Evolutionary conservation across 2,113 vertebrate genomes (phyloP).

Genomic region (Lynx canadensis): DNA sequence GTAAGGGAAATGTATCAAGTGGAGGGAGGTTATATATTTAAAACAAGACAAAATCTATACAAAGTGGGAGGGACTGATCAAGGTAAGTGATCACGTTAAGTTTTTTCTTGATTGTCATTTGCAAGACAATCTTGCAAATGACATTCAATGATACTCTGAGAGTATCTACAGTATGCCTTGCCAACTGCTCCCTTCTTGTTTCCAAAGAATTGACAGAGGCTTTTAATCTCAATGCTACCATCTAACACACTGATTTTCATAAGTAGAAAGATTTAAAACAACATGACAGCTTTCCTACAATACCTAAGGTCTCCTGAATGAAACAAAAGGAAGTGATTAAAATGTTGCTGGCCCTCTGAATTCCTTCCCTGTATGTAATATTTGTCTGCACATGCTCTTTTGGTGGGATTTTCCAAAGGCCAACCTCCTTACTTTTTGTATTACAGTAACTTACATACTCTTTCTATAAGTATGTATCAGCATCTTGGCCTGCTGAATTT

Average conservation of each 20-base stretch:
- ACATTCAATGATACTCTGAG: not conserved
- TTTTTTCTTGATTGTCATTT: not conserved
- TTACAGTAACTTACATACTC: not conserved
- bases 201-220: not conserved
- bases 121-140: not conserved
- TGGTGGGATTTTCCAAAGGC: not conserved
- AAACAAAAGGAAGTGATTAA: constrained; percentile 25
- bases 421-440: not conserved
- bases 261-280: not conserved
- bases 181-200: not conserved
- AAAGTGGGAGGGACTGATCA: not conserved
- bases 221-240: constrained; percentile 11
- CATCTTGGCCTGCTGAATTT: not conserved
- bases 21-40: not conserved
- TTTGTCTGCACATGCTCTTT: not conserved
- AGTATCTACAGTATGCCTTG: not conserved
- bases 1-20: not conserved
- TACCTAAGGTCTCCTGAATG: not conserved
- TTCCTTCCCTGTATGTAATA: not conserved
- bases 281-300: not conserved
- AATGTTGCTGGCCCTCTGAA: not conserved
- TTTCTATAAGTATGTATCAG: not conserved
- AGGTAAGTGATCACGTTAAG: not conserved
- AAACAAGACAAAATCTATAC: not conserved
- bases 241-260: not conserved